Conservation (phyloP, 1,140 invertebrate species). For the Saccostrea cuccullata region DNA sequence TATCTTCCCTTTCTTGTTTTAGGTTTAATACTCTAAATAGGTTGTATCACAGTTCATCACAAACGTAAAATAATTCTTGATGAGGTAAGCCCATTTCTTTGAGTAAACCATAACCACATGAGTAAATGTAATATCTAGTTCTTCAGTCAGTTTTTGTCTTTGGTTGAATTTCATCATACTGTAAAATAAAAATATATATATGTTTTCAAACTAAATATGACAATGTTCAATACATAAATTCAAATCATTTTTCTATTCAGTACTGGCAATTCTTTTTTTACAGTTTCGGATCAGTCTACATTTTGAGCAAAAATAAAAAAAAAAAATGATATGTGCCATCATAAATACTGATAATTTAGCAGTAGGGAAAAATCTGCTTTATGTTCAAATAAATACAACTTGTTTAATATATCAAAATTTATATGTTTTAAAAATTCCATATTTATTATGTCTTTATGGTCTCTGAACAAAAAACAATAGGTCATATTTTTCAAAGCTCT, state of each 20-base stretch:
- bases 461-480: too few relatives aligned
- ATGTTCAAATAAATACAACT: not conserved
- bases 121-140: not conserved
- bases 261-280: too few relatives aligned
- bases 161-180: constrained; percentile 12
- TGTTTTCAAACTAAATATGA: not conserved
- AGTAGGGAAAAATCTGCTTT: not conserved
- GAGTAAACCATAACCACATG: not conserved
- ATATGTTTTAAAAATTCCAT: too few relatives aligned
- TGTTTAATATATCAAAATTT: too few relatives aligned
- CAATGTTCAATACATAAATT: not conserved
- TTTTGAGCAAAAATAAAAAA: too few relatives aligned
- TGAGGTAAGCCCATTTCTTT: not conserved
- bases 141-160: constrained; percentile 18
- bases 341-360: not conserved
- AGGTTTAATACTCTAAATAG: constrained; percentile 7
- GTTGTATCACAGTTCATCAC: not conserved
- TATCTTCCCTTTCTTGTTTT: too few relatives aligned
- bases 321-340: too few relatives aligned
- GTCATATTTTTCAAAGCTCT: too few relatives aligned
- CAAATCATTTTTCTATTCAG: too few relatives aligned
- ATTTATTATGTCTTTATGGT: too few relatives aligned
- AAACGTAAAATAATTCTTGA: not conserved
- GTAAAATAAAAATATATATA: not conserved
- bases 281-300: too few relatives aligned